These are phyloP conservation scores for Apantesis nais DNA, from an alignment of 2,888 invertebrate species.

Conservation along the genomic window DNA sequence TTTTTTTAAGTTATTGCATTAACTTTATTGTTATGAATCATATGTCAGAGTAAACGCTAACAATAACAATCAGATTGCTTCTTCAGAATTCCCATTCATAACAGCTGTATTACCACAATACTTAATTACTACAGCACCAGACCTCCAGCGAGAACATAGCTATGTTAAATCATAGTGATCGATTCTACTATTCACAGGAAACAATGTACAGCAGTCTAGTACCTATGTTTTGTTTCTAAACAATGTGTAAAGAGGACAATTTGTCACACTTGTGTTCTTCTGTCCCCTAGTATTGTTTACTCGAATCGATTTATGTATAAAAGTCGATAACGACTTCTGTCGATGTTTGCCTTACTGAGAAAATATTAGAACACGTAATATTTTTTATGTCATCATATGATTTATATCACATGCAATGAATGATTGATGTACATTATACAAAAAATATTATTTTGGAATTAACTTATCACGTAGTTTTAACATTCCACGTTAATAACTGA, in stretches of 20 bases:
- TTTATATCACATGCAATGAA: constrained; percentile 2
- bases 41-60: background rate
- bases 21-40: too few species aligned
- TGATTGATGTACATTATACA: background rate
- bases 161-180: constrained; percentile 45
- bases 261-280: constrained; percentile 59
- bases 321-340: constrained; percentile 21
- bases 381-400: background rate
- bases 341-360: constrained; percentile 16
- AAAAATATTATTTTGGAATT: background rate
- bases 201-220: constrained; percentile 40
- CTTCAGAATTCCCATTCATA: constrained; percentile 27
- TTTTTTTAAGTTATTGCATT: too few species aligned
- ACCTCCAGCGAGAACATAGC: constrained; percentile 31
- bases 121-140: constrained; percentile 35
- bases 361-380: background rate
- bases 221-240: constrained; percentile 50
- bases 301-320: constrained; percentile 35
- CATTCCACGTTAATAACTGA: background rate
- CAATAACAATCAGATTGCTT: background rate
- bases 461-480: background rate
- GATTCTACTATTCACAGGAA: constrained; percentile 40
- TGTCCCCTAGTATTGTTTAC: constrained; percentile 48
- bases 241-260: constrained; percentile 54
- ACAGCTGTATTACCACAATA: constrained; percentile 29